Conservation (phyloP, 2,797 vertebrate species). For the Limosa lapponica region DNA sequence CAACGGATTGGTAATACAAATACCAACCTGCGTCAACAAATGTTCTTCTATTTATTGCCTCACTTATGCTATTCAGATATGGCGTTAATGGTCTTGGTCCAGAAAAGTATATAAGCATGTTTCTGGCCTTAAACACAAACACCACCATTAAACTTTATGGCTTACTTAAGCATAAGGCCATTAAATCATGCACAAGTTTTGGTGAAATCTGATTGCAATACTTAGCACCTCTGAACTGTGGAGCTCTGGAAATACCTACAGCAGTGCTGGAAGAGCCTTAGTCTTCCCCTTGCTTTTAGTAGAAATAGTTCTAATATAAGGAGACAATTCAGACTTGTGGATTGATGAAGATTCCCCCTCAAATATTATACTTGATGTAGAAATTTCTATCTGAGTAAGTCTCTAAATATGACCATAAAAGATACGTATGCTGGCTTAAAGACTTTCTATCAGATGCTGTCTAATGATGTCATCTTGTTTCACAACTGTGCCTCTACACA, state of each 20-base stretch:
- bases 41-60: background rate
- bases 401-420: background rate
- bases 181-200: constrained; percentile 5
- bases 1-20: background rate
- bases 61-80: background rate
- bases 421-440: background rate
- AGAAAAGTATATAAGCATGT: background rate
- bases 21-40: background rate
- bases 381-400: background rate
- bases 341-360: background rate
- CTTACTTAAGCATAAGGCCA: background rate
- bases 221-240: constrained; percentile 21
- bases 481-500: background rate
- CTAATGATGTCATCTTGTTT: background rate
- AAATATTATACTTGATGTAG: background rate
- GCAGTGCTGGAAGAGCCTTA: background rate
- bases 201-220: background rate
- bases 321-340: background rate
- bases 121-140: constrained; percentile 15
- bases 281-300: background rate
- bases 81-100: background rate
- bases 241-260: constrained; percentile 23
- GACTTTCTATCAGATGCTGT: background rate
- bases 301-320: background rate
- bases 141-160: background rate